These are phyloP conservation scores for Drosophila pseudotalamancana DNA, from an alignment of 2,888 invertebrate species.

Conservation along the genomic window DNA sequence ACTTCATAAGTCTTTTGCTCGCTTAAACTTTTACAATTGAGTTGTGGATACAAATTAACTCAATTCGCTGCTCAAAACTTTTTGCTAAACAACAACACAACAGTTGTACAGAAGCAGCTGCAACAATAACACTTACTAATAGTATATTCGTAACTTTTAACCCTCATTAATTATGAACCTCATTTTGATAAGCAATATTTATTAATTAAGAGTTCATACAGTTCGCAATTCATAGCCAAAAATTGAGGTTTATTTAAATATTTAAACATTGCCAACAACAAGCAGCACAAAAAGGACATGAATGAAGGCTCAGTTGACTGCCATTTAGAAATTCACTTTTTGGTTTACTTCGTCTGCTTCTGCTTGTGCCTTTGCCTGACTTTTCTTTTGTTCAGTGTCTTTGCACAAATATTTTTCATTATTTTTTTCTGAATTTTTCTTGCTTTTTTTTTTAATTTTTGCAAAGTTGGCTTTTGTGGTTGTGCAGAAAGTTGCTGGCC, in stretches of 20 bases:
- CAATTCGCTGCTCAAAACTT: constrained; percentile 71
- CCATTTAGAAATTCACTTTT: constrained; percentile 28
- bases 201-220: background rate
- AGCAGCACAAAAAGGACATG: background rate
- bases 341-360: constrained; percentile 17
- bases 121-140: constrained; percentile 35
- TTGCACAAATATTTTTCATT: constrained; percentile 56
- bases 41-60: constrained; percentile 80
- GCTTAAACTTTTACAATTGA: constrained; percentile 78
- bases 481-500: constrained; percentile 61
- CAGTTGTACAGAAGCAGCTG: constrained; percentile 31
- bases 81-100: constrained; percentile 61
- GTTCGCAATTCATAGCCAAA: background rate
- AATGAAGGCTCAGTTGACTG: constrained; percentile 1
- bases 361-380: constrained; percentile 7
- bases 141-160: constrained; percentile 12
- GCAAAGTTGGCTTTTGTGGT: constrained; percentile 48
- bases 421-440: constrained; percentile 12
- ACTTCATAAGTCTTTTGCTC: constrained; percentile 77
- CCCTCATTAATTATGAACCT: background rate
- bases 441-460: constrained; percentile 8
- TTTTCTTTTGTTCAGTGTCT: constrained; percentile 35
- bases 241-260: background rate
- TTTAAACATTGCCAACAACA: background rate
- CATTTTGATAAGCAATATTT: background rate